Evolutionary conservation across 2,888 invertebrate species (phyloP), one percentile per base, ranked within the genome.

Genomic region (Endomychus coccineus): DNA sequence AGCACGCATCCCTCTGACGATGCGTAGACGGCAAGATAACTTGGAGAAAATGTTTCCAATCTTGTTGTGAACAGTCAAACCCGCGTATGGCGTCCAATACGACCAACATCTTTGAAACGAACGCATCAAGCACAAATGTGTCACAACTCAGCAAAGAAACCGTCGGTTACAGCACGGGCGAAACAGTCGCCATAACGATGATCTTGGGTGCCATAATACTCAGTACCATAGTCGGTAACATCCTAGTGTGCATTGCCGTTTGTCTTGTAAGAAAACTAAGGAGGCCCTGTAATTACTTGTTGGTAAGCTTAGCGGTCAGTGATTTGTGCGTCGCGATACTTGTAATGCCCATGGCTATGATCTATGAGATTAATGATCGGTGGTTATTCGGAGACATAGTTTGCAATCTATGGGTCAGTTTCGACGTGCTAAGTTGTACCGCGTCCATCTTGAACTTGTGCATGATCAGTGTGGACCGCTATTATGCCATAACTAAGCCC

Each of bases 391-490:
- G 95, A 32, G 78, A 82, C 14, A 75, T 84, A 43, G 81, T 92
- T 56, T 96, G 96, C 67, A 90, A 94, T 61, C 76, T 94, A 44
- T 97, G 96, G 96, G 92, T 94, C 41, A 88, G 90, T 34, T 90
- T 94, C 62, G 97, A 98, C 67, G 92, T 98, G 19, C 77, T 96
- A 53, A 94, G 95, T 52, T 96, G 94, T 62, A 92, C 97, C 12
- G 96, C 97, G n/a, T 96, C 95, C 53, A 98, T 98, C 53, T 73
- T 97, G 31, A 97, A 97, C 68, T 75, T 98, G 46, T 96, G 96
- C 66, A 95, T 95, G 77, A 96, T 98, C 64, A 91, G 94, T 37
- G 85, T 97, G 40, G 98, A 98, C 65, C 78, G 95, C 36, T 97
- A 94, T 67, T 83, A 85, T 67, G 89, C 89, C 51, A 81, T 92